A percentile compares a stretch with the other conserved stretches of the same genome.
phyloP scores from a whole-genome alignment of 2,797 vertebrate species.

The Pelochelys cantorii region DNA sequence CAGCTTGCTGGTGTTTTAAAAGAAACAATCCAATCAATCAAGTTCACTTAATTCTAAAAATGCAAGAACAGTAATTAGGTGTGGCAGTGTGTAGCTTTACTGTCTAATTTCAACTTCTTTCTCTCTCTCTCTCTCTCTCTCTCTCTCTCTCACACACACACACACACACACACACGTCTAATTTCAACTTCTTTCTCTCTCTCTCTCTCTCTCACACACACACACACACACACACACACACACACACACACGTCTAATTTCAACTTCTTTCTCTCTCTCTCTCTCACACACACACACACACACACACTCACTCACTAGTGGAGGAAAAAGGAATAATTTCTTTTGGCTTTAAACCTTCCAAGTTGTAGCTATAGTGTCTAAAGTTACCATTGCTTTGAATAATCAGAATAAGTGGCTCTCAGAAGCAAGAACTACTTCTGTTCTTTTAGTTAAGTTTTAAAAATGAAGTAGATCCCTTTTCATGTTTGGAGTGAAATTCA shows the following conservation, averaged over 20 bases:
- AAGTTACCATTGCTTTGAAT: not conserved
- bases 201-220: fast-evolving
- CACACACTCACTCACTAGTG: not conserved
- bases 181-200: too few relatives aligned
- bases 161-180: too few relatives aligned
- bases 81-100: not conserved
- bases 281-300: too few relatives aligned
- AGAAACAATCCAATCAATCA: not conserved
- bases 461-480: not conserved
- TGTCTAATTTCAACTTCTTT: not conserved
- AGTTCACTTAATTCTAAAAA: constrained; percentile 4
- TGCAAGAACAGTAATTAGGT: not conserved
- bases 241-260: too few relatives aligned
- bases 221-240: not conserved
- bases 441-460: not conserved
- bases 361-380: not conserved
- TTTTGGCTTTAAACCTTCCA: not conserved
- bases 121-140: fast-evolving
- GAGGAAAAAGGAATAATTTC: not conserved
- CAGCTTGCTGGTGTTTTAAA: not conserved
- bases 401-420: not conserved
- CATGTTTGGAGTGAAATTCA: not conserved
- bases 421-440: not conserved
- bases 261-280: too few relatives aligned
- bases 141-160: not conserved